Base-by-base conservation (phyloP, 1,140 invertebrate species). In the roundworm (Caenorhabditis elegans) region DNA sequence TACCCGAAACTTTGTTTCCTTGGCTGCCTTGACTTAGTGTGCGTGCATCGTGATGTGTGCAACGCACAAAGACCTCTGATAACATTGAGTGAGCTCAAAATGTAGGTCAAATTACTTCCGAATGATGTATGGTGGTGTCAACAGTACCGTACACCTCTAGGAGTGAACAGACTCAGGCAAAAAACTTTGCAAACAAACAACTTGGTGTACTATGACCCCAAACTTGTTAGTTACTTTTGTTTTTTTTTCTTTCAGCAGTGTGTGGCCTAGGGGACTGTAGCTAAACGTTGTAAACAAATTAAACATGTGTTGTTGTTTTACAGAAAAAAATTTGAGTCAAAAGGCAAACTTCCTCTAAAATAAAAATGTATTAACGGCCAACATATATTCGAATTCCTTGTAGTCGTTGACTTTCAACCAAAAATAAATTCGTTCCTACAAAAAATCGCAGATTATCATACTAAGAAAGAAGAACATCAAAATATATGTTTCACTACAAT, bases 1-100 rank as follows among this genome's bases (percentile, higher is more conserved):
- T n/a, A n/a, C n/a, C 51, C 55, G 19, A 70, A 70, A 70, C 60
- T 70, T 70, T 70, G 60, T 70, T 70, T 70, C 60, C 60, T 39
- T 70, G 60, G 8, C 28, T 60, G 31, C 55, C 28, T 60, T 60
- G 55, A 17, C 31, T 60, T 60, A 28, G 55, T 60, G 51, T 53
- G 51, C 19, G 51, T 53, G 55, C 55, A 60, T 60, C 31, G 55
- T 60, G 55, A 60, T 70, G 19, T 70, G 60, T 70, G 60, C 60
- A 70, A 60, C 53, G 34, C 60, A 70, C 60, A 70, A 70, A 70
- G 19, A 70, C 60, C 34, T 60, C 34, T 70, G 60, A 70, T 70
- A 70, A 43, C 34, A 70, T 24, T 10, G 53, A 3, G 53, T 22
- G 60, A 70, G 60, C 60, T 70, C 34, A 70, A 70, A 70, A 39